Conservation (phyloP, 2,113 vertebrate genomes). For the Pogona vitticeps region DNA sequence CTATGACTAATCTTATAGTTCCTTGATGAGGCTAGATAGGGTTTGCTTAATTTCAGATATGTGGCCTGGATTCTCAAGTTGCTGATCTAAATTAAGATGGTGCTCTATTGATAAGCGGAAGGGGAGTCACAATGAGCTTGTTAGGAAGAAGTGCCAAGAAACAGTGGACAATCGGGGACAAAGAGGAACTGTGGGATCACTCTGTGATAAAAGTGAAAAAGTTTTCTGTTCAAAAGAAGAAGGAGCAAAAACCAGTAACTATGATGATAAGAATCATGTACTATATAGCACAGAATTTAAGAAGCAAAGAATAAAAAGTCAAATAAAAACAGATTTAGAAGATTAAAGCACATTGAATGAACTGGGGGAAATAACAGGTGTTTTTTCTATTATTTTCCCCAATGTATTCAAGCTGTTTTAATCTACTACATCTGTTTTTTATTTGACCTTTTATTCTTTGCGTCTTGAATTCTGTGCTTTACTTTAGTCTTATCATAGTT, state of each 20-base stretch:
- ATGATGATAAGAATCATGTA: background rate
- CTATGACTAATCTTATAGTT: background rate
- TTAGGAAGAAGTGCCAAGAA: constrained; percentile 38
- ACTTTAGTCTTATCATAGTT: no score
- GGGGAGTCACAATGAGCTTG: constrained; percentile 18
- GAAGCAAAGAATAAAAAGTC: background rate
- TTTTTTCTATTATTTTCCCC: no score
- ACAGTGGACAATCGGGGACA: constrained; percentile 39
- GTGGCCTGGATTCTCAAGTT: constrained; percentile 39
- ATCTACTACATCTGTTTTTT: no score
- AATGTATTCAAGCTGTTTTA: no score
- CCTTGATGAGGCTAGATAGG: background rate
- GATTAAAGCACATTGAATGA: background rate
- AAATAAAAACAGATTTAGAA: background rate
- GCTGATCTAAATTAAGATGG: constrained; percentile 41
- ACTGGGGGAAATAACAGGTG: background rate
- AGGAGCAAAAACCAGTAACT: background rate
- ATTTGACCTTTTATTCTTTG: no score
- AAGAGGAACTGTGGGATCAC: constrained; percentile 43
- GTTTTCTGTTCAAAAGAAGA: background rate
- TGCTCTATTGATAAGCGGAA: constrained; percentile 34
- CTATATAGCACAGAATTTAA: background rate
- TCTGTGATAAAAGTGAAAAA: constrained; percentile 42
- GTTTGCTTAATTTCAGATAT: constrained; percentile 21
- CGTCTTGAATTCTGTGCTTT: no score